Percentiles rank a stretch among this genome's conserved stretches.
These are phyloP conservation scores for Zeugodacus cucurbitae DNA, from an alignment of 1,140 invertebrate genomes.

Conservation along the genomic window DNA sequence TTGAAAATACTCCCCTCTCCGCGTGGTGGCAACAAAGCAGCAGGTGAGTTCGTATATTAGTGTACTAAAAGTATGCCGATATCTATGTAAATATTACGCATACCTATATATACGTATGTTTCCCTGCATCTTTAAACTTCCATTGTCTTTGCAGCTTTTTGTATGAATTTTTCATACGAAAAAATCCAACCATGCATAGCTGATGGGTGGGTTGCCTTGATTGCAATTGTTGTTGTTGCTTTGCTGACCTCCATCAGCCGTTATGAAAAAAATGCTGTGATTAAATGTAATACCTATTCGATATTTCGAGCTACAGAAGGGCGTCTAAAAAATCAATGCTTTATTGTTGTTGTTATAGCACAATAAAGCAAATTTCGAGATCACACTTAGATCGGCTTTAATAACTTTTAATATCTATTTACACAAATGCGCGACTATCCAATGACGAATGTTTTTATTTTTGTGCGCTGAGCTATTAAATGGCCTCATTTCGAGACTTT, in stretches of 20 bases:
- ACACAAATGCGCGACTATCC: slow-evolving; percentile 25
- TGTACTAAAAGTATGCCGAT: neutral
- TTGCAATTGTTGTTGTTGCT: neutral
- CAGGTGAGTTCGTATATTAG: neutral
- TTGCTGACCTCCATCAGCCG: slow-evolving; percentile 4
- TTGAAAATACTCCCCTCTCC: neutral
- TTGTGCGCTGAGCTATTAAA: slow-evolving; percentile 41
- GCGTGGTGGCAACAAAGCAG: neutral
- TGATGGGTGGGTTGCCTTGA: slow-evolving; percentile 17
- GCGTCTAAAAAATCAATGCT: no score
- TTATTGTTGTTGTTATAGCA: no score
- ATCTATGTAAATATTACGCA: neutral
- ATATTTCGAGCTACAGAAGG: no score
- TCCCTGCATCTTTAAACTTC: neutral
- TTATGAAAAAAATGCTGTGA: neutral
- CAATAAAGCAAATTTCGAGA: no score
- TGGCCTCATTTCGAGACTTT: slow-evolving; percentile 38
- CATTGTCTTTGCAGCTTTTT: slow-evolving; percentile 29
- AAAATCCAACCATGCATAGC: slow-evolving; percentile 18
- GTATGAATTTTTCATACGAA: slow-evolving; percentile 13
- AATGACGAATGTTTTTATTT: slow-evolving; percentile 38
- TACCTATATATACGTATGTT: neutral
- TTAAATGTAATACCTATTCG: neutral
- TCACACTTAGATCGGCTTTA: no score
- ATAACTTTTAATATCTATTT: neutral